A percentile compares a stretch with the other conserved stretches of the same genome.
phyloP scores from a whole-genome alignment of 2,113 vertebrate genomes.

The Peromyscus maniculatus region DNA sequence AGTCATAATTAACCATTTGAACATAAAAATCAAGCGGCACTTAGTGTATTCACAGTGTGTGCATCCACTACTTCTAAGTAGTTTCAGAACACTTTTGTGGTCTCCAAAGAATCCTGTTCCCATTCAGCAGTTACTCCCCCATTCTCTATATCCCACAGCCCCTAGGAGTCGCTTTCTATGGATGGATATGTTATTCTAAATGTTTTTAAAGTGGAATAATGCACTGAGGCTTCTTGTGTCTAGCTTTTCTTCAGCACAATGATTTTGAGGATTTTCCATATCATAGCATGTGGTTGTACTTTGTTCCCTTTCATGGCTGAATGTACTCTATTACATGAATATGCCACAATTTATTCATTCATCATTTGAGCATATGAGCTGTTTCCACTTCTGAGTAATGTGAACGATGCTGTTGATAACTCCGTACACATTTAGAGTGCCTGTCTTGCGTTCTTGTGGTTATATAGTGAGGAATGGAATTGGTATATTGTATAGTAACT shows the following conservation, averaged over 20 bases:
- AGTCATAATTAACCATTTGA: conserved; percentile 7
- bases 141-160: neutral
- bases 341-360: neutral
- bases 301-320: neutral
- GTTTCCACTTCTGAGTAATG: neutral
- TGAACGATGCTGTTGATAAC: neutral
- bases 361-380: neutral
- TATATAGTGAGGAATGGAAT: neutral
- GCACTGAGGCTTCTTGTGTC: neutral
- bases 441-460: neutral
- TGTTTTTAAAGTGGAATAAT: neutral
- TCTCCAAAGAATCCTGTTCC: neutral
- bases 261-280: neutral
- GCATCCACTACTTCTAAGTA: neutral
- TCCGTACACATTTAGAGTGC: neutral
- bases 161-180: neutral
- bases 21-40: neutral
- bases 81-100: conserved; percentile 35
- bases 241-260: conserved; percentile 6
- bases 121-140: neutral
- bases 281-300: neutral
- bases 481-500: neutral
- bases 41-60: neutral
- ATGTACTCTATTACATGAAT: neutral
- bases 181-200: neutral